Conservation (phyloP, 35 echinoderm and acorn worm species). For the Heliocidaris tuberculata region DNA sequence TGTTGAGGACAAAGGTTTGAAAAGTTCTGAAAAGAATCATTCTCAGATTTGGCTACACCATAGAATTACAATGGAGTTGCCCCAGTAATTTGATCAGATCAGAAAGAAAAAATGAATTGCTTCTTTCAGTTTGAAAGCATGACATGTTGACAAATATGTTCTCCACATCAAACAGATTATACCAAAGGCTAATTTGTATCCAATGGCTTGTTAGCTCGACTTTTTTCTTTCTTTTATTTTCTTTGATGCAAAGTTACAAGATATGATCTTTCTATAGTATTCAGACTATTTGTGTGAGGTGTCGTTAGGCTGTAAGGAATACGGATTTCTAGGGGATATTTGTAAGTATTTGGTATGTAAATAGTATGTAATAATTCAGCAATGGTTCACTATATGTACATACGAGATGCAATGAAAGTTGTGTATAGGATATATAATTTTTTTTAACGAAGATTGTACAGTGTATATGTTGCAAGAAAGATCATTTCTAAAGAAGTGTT, state of each 20-base stretch:
- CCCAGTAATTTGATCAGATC: background rate
- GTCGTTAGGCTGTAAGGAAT: background rate
- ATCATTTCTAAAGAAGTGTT: constrained; percentile 4
- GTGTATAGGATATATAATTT: constrained; percentile 36
- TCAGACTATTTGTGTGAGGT: constrained; percentile 22
- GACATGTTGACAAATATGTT: too few species aligned
- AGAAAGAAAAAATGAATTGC: too few species aligned
- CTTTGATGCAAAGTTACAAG: background rate
- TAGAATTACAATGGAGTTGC: background rate
- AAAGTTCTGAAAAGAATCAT: background rate
- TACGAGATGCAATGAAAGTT: background rate
- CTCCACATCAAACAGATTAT: background rate
- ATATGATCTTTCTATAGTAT: constrained; percentile 6
- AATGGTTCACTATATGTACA: constrained; percentile 43
- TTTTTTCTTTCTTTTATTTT: background rate
- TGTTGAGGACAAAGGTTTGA: background rate
- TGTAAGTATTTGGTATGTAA: constrained; percentile 35
- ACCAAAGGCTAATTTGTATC: background rate
- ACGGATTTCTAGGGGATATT: background rate
- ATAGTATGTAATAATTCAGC: constrained; percentile 15
- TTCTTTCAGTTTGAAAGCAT: too few species aligned
- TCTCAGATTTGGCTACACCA: constrained; percentile 9
- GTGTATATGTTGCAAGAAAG: constrained; percentile 49
- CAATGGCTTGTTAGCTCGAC: too few species aligned
- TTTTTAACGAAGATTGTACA: constrained; percentile 28